Evolutionary conservation across 2,888 invertebrate genomes (phyloP), one percentile per base, ranked within the genome.

Genomic region (Caenorhabditis parvicauda): DNA sequence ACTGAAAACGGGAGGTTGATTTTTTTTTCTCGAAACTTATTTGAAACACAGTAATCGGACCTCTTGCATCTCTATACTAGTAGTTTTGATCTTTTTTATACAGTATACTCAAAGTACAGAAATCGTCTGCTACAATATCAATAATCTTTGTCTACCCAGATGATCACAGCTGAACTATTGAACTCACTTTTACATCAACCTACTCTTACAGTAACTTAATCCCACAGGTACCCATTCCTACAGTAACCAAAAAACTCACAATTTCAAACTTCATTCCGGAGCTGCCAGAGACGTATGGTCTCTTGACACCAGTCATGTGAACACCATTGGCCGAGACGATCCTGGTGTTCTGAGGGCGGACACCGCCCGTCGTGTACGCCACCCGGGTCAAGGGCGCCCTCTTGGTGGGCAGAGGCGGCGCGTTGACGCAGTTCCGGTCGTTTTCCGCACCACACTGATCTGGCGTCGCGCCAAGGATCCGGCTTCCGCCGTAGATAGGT

Each of bases 331-430:
- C 14, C 7, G 51, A 35, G 7, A 61, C 45, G 29, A 61, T 49
- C 29, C 57, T 61, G 9, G 56, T 41, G 21, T 61, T 61, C 41
- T 27, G 41, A n/a, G n/a, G n/a, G n/a, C n/a, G n/a, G n/a, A n/a
- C n/a, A n/a, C n/a, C n/a, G n/a, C n/a, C n/a, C n/a, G 49, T 24
- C 22, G 39, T 28, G 12, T 27, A 42, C 28, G 29, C 7, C 53
- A 54, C 4, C 17, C n/a, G 43, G 25, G 42, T 6, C 5, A 21
- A 9, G 25, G 27, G 19, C 17, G 21, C 19, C 7, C 28, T 49
- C 38, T 60, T 56, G 54, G 58, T 54, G 29, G 62, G 62, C 19
- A 62, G 21, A 22, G 62, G 57, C 39, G 62, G 62, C 62, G 58
- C 54, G 39, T 62, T 58, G 12, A 43, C 47, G 35, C 57, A 57